These are phyloP conservation scores for Plebejus argus DNA, from an alignment of 2,888 invertebrate genomes.

Conservation along the genomic window DNA sequence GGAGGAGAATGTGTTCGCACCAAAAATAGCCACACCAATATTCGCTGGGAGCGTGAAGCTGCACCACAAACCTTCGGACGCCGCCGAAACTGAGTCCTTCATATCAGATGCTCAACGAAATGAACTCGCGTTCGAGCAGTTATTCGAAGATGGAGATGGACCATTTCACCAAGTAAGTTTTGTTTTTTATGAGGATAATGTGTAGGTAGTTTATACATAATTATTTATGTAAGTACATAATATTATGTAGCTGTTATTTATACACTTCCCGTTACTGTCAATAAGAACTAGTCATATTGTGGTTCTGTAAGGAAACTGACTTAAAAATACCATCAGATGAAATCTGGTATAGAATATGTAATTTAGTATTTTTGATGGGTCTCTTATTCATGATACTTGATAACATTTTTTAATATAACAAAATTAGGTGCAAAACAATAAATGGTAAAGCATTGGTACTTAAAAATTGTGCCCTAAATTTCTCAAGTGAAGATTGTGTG, in stretches of 20 bases:
- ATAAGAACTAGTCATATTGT: neutral
- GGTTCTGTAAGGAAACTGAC: neutral
- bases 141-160: constrained; percentile 68
- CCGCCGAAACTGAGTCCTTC: constrained; percentile 67
- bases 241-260: neutral
- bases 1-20: constrained; percentile 74
- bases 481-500: no score
- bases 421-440: no score
- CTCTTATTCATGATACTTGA: neutral
- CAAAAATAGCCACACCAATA: constrained; percentile 71
- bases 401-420: neutral
- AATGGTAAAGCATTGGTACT: no score
- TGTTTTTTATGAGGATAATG: constrained; percentile 5
- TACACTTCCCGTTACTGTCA: neutral
- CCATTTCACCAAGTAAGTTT: constrained; percentile 61
- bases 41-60: constrained; percentile 68
- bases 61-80: constrained; percentile 64
- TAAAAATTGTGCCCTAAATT: no score
- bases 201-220: neutral
- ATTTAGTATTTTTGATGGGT: neutral
- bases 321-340: neutral
- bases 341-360: neutral
- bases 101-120: constrained; percentile 69
- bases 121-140: constrained; percentile 70
- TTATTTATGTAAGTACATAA: neutral